Base-by-base conservation (phyloP, 1,140 invertebrate species). In the Leptonema lineaticorne region DNA sequence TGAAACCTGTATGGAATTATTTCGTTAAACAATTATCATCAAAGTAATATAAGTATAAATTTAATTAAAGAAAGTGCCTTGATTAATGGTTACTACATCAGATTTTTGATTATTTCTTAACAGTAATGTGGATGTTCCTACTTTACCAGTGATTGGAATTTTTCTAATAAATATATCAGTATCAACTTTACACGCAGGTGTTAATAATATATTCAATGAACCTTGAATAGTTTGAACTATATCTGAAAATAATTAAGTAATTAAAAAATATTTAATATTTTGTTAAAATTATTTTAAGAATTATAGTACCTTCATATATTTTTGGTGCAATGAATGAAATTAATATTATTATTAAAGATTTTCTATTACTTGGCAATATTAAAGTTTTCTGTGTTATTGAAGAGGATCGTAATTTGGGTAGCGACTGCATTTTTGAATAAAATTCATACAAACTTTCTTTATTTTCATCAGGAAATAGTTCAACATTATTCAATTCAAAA, bases 71-170 rank as follows among this genome's bases (percentile, higher is more conserved):
- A n/a, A n/a, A n/a, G n/a, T 27, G 70, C 71, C 71, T 46, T 68
- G 68, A 29, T 65, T 41, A 1, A 73, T 30, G 22, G 66, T 53
- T n/a, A 73, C 9, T 20, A 46, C 33, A 14, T 63, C 57, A 28
- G 71, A 65, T 33, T 68, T 68, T 28, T 73, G 68, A 46, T 48
- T 68, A 33, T 70, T 73, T 20, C 68, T 28, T 3, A 73, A 50
- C 14, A 69, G 53, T 2, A 73, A 41, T 27, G 53, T 60, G 14
- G 65, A 70, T 20, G 67, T 48, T 16, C 71, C 71, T 3, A 73
- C 66, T 27, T 48, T 62, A 3, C 41, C 71, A 4, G 53, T 27
- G 6, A 70, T 27, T 2, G 60, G 56, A 1, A 66, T 16, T 3
- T 22, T 62, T 28, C 66, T 16, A 1, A 73, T 45, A 4, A 22